Evolutionary conservation across 2,113 vertebrate species (phyloP).

Genomic region (Candoia aspera): DNA sequence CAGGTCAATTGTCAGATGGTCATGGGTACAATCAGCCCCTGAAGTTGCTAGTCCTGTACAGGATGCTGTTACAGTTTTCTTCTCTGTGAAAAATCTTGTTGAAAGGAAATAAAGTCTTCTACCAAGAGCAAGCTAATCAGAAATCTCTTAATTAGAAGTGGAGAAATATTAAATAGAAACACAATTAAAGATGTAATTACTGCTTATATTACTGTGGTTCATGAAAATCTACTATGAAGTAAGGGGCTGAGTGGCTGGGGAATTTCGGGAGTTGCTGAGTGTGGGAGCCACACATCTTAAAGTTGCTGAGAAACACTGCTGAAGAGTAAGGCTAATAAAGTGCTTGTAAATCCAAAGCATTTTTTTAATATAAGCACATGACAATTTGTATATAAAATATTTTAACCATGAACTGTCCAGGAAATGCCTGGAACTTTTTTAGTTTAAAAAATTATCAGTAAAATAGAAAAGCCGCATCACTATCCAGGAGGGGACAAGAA

Average conservation of each 20-base stretch:
- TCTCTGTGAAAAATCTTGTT: background rate
- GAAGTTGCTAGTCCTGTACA: background rate
- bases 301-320: background rate
- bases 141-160: background rate
- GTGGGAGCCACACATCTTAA: background rate
- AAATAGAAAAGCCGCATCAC: too few species aligned
- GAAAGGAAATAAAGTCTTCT: background rate
- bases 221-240: background rate
- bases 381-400: too few species aligned
- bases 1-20: slow-evolving; percentile 1
- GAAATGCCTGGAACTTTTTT: too few species aligned
- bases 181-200: background rate
- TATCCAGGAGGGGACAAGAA: too few species aligned
- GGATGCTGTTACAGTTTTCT: background rate
- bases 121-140: background rate
- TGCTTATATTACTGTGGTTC: background rate
- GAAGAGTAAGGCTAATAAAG: too few species aligned
- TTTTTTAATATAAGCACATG: too few species aligned
- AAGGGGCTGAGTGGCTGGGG: background rate
- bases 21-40: background rate
- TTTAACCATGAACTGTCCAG: too few species aligned
- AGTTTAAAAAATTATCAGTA: too few species aligned
- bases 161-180: background rate
- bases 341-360: too few species aligned
- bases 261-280: background rate